Evolutionary conservation across 2,888 invertebrate genomes (phyloP).

Genomic region (Nemurella pictetii): DNA sequence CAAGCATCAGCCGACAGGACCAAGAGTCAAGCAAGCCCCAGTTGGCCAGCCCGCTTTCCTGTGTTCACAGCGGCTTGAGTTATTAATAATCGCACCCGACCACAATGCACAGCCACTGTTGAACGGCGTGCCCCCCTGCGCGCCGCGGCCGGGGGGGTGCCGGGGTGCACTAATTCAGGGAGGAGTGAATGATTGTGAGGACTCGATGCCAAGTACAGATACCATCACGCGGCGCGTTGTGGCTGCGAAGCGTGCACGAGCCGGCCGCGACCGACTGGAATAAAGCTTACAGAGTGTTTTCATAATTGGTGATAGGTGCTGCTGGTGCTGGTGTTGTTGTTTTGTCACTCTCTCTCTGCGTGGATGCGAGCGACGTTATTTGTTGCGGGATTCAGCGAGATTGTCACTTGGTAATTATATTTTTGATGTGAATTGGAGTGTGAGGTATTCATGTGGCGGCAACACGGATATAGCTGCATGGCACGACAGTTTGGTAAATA

Average conservation of each 20-base stretch:
- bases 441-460: background rate
- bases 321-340: background rate
- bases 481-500: background rate
- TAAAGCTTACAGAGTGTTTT: background rate
- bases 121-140: background rate
- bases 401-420: background rate
- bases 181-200: constrained; percentile 27
- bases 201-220: constrained; percentile 20
- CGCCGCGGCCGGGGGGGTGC: background rate
- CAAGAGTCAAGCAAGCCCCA: too few species aligned
- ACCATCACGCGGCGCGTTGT: background rate
- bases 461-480: too few species aligned
- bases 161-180: constrained; percentile 15
- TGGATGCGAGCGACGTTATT: background rate
- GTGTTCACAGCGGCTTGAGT: constrained; percentile 24
- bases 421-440: background rate
- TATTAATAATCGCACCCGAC: constrained; percentile 20
- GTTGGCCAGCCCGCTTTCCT: background rate
- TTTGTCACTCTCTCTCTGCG: too few species aligned
- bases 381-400: background rate
- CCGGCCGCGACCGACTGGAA: background rate
- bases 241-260: background rate
- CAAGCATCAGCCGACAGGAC: too few species aligned
- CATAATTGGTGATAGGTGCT: background rate
- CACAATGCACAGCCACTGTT: constrained; percentile 28